Evolutionary conservation across 2,888 invertebrate genomes (phyloP), one percentile per base, ranked within the genome.

Genomic region (Erebia ligea): DNA sequence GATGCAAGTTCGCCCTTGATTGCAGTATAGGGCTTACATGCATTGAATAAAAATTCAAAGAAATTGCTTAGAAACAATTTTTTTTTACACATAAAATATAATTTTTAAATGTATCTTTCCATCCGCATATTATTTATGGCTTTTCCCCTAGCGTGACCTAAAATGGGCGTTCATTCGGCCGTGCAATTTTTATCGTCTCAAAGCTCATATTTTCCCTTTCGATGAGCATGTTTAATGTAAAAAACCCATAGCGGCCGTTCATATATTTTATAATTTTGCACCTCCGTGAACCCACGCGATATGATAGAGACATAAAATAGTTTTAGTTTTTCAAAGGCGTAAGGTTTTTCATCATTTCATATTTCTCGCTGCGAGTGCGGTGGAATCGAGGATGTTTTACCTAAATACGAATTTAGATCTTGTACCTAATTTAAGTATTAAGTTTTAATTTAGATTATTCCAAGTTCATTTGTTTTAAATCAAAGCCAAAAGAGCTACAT

Each of bases 201-300:
- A 65, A 65, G 65, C 65, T 65, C 65, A 42, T 54, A 65, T 65
- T 65, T 65, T 65, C 42, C 65, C 56, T 19, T 56, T 56, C 65
- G 19, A 42, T 56, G 65, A 54, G 56, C 65, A 54, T 13, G 40
- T 42, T 56, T 21, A 56, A 52, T 64, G 34, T 50, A 64, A 48
- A 63, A 54, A 64, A 64, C 19, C 13, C 34, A 34, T 63, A 63
- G 48, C 13, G 64, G 11, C 64, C 64, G 52, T 54, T n/a, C 64
- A 17, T 25, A 62, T 58, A 42, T 42, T 42, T 61, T 19, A 61
- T 42, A 61, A 61, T 61, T 42, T 42, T 19, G 61, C 42, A 42
- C 17, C 42, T 21, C 57, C 42, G 54, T 19, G n/a, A 42, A 61
- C 42, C 19, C 17, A 54, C 17, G 9, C 52, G 1, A 8, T n/a